Percentiles rank a stretch among this genome's conserved stretches.
Conservation (phyloP, 1,140 invertebrate genomes). For the Melanaphis sacchari region DNA sequence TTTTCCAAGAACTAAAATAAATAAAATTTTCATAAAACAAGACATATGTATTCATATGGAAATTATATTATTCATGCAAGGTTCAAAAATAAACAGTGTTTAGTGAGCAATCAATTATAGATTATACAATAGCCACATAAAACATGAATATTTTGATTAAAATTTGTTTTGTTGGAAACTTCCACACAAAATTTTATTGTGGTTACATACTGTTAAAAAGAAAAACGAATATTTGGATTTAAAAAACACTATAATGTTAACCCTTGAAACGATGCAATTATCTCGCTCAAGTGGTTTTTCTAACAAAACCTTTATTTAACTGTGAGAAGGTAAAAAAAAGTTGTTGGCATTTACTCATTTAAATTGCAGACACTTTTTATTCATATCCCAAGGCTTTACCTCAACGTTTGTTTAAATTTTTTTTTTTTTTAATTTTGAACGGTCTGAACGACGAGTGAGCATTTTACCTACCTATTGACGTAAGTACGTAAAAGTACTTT, state of each 20-base stretch:
- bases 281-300: not conserved
- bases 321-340: not conserved
- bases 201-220: not conserved
- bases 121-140: not conserved
- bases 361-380: not conserved
- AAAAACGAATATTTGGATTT: not conserved
- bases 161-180: not conserved
- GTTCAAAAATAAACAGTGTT: not conserved
- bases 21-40: not conserved
- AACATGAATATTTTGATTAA: not conserved
- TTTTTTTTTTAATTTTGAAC: not conserved
- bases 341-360: conserved; percentile 18
- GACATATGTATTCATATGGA: not conserved
- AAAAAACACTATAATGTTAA: not conserved
- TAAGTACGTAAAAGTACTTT: conserved; percentile 11
- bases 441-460: not conserved
- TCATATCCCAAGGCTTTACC: not conserved
- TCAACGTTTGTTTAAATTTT: too few species aligned
- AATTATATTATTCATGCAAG: not conserved
- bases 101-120: too few species aligned
- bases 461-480: not conserved
- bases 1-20: not conserved
- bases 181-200: not conserved
- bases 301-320: conserved; percentile 14
- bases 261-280: conserved; percentile 29